These are phyloP conservation scores for Melanostoma scalare DNA, from an alignment of 2,888 invertebrate species.

Conservation along the genomic window DNA sequence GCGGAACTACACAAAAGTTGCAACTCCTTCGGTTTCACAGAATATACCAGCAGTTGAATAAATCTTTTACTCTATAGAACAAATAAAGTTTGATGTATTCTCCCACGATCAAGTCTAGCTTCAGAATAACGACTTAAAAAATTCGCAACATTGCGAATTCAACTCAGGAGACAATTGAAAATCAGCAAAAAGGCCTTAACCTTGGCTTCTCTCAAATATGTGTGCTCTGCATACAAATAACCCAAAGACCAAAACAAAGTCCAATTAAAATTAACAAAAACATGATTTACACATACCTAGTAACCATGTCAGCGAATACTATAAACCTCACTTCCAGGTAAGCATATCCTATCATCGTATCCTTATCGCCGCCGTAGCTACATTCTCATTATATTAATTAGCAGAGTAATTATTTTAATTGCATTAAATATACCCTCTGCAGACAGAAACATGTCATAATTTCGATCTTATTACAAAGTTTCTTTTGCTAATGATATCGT, in stretches of 20 bases:
- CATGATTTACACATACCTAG: conserved; percentile 8
- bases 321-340: neutral
- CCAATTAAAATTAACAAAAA: conserved; percentile 12
- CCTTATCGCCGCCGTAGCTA: conserved; percentile 31
- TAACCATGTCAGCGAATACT: conserved; percentile 24
- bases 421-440: conserved; percentile 50
- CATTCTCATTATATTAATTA: conserved; percentile 69
- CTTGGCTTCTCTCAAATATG: conserved; percentile 7
- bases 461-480: conserved; percentile 65
- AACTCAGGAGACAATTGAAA: no score
- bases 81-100: no score
- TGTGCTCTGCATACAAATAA: neutral
- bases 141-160: no score
- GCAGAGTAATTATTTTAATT: conserved; percentile 70
- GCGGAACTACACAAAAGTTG: no score
- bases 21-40: no score
- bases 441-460: conserved; percentile 62
- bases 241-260: conserved; percentile 4
- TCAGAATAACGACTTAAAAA: no score
- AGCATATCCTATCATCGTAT: conserved; percentile 14
- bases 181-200: conserved; percentile 1
- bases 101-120: no score
- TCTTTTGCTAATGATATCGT: conserved; percentile 63
- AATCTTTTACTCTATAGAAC: no score
- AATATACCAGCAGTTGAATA: no score